These are phyloP conservation scores for Cartodere bifasciata DNA, from an alignment of 2,888 invertebrate species.

Conservation along the genomic window DNA sequence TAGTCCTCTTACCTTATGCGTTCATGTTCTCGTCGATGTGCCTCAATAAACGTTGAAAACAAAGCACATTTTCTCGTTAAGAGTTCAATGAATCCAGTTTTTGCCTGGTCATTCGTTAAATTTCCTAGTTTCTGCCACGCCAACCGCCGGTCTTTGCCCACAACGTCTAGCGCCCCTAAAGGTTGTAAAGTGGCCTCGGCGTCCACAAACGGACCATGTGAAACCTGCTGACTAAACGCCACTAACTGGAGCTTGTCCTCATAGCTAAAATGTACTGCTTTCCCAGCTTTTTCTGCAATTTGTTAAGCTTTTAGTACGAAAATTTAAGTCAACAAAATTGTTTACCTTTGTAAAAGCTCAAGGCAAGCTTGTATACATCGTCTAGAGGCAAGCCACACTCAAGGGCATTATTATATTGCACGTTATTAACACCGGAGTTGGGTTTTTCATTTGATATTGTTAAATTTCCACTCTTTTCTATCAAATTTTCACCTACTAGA, in stretches of 20 bases:
- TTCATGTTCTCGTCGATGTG: conserved; percentile 75
- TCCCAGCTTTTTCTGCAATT: conserved; percentile 88
- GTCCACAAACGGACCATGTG: conserved; percentile 67
- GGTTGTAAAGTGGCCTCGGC: conserved; percentile 56
- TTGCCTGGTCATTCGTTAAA: conserved; percentile 74
- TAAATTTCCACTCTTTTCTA: too few species aligned
- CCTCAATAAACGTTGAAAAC: conserved; percentile 83
- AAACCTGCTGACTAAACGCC: conserved; percentile 84
- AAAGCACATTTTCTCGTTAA: conserved; percentile 79
- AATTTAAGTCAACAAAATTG: conserved; percentile 7
- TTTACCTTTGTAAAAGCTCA: conserved; percentile 88
- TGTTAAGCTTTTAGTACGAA: conserved; percentile 3
- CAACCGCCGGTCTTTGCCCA: conserved; percentile 81
- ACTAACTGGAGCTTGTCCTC: conserved; percentile 85
- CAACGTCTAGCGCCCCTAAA: conserved; percentile 87
- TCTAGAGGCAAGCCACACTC: conserved; percentile 58
- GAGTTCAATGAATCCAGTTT: conserved; percentile 82
- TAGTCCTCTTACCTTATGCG: conserved; percentile 39
- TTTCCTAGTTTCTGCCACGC: conserved; percentile 91
- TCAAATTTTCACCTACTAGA: too few species aligned
- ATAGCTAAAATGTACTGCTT: conserved; percentile 88
- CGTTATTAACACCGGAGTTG: too few species aligned
- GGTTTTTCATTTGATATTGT: too few species aligned
- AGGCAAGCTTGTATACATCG: conserved; percentile 79
- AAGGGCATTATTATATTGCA: too few species aligned